Evolutionary conservation across 2,113 vertebrate species (phyloP).

Genomic region (cattle (Bos taurus)): DNA sequence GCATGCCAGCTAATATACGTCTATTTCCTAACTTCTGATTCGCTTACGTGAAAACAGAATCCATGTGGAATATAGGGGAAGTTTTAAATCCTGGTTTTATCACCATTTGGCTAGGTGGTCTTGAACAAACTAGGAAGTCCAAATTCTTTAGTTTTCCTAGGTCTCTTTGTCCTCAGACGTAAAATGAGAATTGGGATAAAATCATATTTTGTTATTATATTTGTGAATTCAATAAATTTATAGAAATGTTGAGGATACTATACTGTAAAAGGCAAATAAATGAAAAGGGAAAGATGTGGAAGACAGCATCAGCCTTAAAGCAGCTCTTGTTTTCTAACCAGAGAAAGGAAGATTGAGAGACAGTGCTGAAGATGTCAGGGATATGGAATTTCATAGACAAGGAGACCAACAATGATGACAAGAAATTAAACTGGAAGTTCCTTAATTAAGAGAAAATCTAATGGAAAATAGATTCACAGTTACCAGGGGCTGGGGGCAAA

Average conservation of each 20-base stretch:
- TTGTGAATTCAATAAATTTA: neutral
- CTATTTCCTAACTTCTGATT: neutral
- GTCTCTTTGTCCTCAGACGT: neutral
- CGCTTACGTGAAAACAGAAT: neutral
- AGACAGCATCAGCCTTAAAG: neutral
- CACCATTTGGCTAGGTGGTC: neutral
- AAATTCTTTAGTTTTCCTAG: neutral
- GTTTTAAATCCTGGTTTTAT: neutral
- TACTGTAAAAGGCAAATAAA: neutral
- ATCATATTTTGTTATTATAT: neutral
- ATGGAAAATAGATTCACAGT: neutral
- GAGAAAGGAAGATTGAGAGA: neutral
- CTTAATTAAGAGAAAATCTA: neutral
- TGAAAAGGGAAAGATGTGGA: neutral
- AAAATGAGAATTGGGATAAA: neutral
- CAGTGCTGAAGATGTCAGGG: neutral
- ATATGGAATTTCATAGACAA: neutral
- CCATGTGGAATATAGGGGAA: neutral
- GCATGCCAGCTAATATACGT: neutral
- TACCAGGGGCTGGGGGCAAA: neutral
- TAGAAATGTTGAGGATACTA: neutral
- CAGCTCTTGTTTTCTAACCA: neutral
- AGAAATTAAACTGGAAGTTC: neutral
- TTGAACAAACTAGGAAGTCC: neutral
- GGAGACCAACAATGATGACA: neutral